A percentile compares a stretch with the other conserved stretches of the same genome.
These are phyloP conservation scores for Acanthosoma haemorrhoidale DNA, from an alignment of 2,888 invertebrate species.

Conservation along the genomic window DNA sequence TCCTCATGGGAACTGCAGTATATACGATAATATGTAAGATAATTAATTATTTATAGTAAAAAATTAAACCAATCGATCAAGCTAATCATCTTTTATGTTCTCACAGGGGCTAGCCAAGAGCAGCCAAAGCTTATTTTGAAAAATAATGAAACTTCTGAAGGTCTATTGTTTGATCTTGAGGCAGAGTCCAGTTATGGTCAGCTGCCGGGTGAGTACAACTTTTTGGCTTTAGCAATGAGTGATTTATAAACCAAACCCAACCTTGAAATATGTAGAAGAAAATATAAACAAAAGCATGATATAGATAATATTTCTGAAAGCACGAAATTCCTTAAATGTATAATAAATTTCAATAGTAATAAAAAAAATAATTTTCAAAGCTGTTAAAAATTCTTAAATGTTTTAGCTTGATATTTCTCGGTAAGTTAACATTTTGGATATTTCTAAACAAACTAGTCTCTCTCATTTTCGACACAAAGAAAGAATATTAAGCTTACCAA, in stretches of 20 bases:
- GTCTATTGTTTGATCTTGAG: slow-evolving; percentile 7
- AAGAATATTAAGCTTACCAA: no score
- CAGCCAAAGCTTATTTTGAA: slow-evolving; percentile 28
- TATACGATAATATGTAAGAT: slow-evolving; percentile 46
- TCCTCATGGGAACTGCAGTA: slow-evolving; percentile 51
- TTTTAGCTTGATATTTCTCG: no score
- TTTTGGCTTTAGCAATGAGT: no score
- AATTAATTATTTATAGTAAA: background rate
- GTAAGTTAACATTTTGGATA: no score
- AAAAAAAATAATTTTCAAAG: no score
- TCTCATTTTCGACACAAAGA: no score
- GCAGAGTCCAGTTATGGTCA: background rate
- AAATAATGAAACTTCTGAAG: background rate
- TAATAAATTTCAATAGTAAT: no score
- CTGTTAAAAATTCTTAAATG: no score
- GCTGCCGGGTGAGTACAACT: background rate
- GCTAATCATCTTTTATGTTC: background rate
- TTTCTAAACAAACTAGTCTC: no score
- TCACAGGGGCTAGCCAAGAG: slow-evolving; percentile 26
- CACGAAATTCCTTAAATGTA: no score
- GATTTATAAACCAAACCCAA: background rate
- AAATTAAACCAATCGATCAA: background rate
- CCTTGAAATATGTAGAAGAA: background rate
- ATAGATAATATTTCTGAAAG: no score
- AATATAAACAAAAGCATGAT: no score